These are phyloP conservation scores for Metopolophium dirhodum DNA, from an alignment of 1,140 invertebrate genomes.

Conservation along the genomic window DNA sequence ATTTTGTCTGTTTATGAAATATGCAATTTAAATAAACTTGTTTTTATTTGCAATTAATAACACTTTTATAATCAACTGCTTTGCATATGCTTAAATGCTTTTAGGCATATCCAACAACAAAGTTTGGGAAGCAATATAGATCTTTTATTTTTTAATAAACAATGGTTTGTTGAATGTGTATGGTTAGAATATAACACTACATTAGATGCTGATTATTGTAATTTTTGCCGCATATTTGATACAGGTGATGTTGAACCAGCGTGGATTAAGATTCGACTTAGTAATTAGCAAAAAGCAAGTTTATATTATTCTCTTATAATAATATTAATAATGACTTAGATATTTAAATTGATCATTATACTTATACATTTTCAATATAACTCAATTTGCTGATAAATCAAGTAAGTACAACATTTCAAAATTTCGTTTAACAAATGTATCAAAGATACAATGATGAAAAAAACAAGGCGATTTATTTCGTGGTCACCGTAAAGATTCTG, in stretches of 20 bases:
- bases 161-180: not conserved
- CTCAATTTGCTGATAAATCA: not conserved
- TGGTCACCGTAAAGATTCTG: not conserved
- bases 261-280: not conserved
- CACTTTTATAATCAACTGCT: not conserved
- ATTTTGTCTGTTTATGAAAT: too few relatives aligned
- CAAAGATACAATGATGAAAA: not conserved
- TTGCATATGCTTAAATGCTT: conserved; percentile 3
- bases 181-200: not conserved
- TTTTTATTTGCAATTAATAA: too few relatives aligned
- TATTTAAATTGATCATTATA: not conserved
- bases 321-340: not conserved
- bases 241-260: not conserved
- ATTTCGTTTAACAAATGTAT: not conserved
- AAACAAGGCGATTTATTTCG: not conserved
- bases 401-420: not conserved
- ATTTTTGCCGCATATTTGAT: not conserved
- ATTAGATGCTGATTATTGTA: conserved; percentile 10
- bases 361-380: not conserved
- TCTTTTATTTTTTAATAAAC: not conserved
- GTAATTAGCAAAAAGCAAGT: not conserved
- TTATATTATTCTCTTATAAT: not conserved
- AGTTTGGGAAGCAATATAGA: not conserved
- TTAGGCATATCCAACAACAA: conserved; percentile 11
- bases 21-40: too few relatives aligned